Percentiles rank a stretch among this genome's conserved stretches.
Evolutionary conservation across 2,888 invertebrate species (phyloP).

Genomic region (Carterocephalus palaemon): DNA sequence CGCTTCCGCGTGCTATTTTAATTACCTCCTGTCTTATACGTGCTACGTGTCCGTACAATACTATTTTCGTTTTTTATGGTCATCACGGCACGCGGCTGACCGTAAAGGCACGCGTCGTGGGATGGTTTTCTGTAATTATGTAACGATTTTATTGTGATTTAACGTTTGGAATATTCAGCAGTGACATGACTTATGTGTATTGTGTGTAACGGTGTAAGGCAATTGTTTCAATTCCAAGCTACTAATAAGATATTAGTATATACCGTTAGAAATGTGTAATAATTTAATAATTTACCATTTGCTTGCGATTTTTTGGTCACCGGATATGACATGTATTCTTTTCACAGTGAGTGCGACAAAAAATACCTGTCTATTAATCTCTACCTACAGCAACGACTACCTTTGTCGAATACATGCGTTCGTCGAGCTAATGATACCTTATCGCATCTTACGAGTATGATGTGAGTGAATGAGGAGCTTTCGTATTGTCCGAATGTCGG

Average conservation of each 20-base stretch:
- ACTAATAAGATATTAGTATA: background rate
- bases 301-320: too few species aligned
- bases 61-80: conserved; percentile 28
- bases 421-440: too few species aligned
- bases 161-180: conserved; percentile 13
- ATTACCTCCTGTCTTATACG: conserved; percentile 42
- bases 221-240: background rate
- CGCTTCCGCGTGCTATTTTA: conserved; percentile 64
- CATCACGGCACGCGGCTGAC: conserved; percentile 38
- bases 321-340: too few species aligned
- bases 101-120: conserved; percentile 46
- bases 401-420: too few species aligned
- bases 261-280: too few species aligned
- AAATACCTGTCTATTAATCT: too few species aligned
- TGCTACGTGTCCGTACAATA: conserved; percentile 27
- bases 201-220: background rate
- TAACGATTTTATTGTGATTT: conserved; percentile 30
- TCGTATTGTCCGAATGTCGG: conserved; percentile 45
- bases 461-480: background rate
- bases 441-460: too few species aligned
- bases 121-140: conserved; percentile 39
- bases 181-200: conserved; percentile 2
- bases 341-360: too few species aligned
- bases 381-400: too few species aligned
- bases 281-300: too few species aligned